Base-by-base conservation (phyloP, 2,113 vertebrate genomes). In the Riparia riparia region DNA sequence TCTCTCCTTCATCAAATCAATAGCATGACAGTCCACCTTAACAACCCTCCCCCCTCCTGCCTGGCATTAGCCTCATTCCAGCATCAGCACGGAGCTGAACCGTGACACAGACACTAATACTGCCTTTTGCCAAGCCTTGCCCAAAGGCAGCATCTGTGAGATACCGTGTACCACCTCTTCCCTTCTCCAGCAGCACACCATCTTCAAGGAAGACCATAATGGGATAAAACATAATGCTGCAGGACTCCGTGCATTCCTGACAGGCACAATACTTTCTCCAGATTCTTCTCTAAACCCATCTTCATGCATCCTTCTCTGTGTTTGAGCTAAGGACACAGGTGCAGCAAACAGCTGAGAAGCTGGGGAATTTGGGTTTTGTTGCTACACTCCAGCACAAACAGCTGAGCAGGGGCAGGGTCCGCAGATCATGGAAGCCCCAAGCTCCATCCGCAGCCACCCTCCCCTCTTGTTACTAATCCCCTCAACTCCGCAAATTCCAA, bases 291-390 rank as follows among this genome's bases (percentile, higher is more conserved):
- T 47, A 87, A 61, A 92, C 9, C 53, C 44, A 32, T 45, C 69
- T 60, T 64, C 34, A 19, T 29, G 10, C 42, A 54, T 34, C 68
- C 56, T 34, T 69, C 50, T 19, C 64, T 6, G 17, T 17, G 32
- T 25, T 4, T 50, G 84, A 88, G 68, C 79, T 70, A 58, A 45
- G 3, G 57, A 50, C 87, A 83, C 90, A 90, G 94, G 92, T 63
- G 93, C 68, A 56, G 61, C 10, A 24, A 93, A 93, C 96, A 97
- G 96, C 96, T 97, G 96, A 96, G 95, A 95, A 96, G 95, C 85
- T 20, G 12, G 56, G 56, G 95, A 96, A 96, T 94, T 73, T 8
- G 32, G 47, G 12, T 56, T 60, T 90, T 57, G 70, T 24, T 77
- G 63, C 74, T 58, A 26, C 12, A 68, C 81, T 70, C 31, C 4